A percentile compares a stretch with the other conserved stretches of the same genome.
Conservation (phyloP, 2,113 vertebrate genomes). For the Andinoacara biseriatus region DNA sequence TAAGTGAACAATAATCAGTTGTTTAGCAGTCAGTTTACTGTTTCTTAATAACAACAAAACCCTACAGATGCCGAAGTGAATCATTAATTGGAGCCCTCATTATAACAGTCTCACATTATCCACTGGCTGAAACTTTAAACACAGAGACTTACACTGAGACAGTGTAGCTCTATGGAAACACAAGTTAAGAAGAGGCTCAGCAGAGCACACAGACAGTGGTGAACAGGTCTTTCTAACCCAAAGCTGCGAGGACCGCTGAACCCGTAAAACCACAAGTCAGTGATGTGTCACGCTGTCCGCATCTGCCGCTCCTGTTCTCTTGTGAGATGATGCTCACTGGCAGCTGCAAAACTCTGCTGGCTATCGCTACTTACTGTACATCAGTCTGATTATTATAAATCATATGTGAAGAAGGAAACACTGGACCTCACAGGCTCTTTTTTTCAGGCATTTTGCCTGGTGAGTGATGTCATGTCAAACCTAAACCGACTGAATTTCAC, state of each 20-base stretch:
- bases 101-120: neutral
- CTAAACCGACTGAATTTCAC: neutral
- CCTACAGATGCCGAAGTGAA: neutral
- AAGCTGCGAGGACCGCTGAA: neutral
- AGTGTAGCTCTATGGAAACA: neutral
- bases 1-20: neutral
- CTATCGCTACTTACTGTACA: neutral
- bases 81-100: neutral
- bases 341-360: slow-evolving; percentile 29
- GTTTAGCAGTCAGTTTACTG: neutral
- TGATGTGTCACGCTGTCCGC: slow-evolving; percentile 13
- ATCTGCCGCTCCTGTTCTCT: slow-evolving; percentile 15
- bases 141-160: neutral
- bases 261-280: neutral
- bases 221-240: neutral
- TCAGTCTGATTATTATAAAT: slow-evolving; percentile 27
- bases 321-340: slow-evolving; percentile 9
- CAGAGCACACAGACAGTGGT: slow-evolving; percentile 4
- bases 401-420: neutral
- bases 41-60: neutral
- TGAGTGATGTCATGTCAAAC: neutral
- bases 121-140: neutral
- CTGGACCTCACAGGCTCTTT: neutral
- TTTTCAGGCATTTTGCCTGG: neutral
- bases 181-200: slow-evolving; percentile 38